These are phyloP conservation scores for Polyodon spathula DNA, from an alignment of 2,113 vertebrate genomes.

Conservation along the genomic window DNA sequence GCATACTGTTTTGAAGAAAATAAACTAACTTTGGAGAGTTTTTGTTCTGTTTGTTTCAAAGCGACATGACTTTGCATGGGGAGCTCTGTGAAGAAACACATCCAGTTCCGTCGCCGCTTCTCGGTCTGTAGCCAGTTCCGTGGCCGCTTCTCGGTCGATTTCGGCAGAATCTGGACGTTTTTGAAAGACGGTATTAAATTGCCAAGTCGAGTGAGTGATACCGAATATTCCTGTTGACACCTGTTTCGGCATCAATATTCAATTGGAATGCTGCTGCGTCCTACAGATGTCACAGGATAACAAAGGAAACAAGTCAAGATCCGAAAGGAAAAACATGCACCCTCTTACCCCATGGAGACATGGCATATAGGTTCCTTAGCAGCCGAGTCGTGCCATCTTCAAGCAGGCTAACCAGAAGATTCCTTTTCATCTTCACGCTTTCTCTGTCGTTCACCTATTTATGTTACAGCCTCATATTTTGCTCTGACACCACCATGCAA, in stretches of 20 bases:
- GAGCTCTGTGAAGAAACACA: background rate
- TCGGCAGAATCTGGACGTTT: background rate
- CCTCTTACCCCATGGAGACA: conserved; percentile 71
- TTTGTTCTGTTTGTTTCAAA: background rate
- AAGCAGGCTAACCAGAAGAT: conserved; percentile 66
- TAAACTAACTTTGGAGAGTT: background rate
- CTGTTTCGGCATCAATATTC: conserved; percentile 19
- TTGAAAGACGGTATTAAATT: background rate
- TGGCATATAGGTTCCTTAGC: conserved; percentile 75
- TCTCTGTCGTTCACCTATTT: conserved; percentile 77
- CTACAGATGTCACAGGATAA: conserved; percentile 18
- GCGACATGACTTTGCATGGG: background rate
- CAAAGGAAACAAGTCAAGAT: conserved; percentile 26
- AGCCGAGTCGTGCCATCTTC: conserved; percentile 58
- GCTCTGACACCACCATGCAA: conserved; percentile 60
- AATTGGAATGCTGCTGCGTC: conserved; percentile 21
- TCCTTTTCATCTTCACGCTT: conserved; percentile 71
- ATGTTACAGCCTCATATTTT: conserved; percentile 74
- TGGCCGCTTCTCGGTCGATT: background rate
- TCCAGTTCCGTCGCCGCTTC: background rate
- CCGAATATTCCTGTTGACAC: background rate
- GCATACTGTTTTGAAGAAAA: background rate
- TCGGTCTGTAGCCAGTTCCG: no score
- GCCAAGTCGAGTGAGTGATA: background rate
- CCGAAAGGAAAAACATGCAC: conserved; percentile 54